Base-by-base conservation (phyloP, 2,888 invertebrate species). In the Lepidochrysops patricia region DNA sequence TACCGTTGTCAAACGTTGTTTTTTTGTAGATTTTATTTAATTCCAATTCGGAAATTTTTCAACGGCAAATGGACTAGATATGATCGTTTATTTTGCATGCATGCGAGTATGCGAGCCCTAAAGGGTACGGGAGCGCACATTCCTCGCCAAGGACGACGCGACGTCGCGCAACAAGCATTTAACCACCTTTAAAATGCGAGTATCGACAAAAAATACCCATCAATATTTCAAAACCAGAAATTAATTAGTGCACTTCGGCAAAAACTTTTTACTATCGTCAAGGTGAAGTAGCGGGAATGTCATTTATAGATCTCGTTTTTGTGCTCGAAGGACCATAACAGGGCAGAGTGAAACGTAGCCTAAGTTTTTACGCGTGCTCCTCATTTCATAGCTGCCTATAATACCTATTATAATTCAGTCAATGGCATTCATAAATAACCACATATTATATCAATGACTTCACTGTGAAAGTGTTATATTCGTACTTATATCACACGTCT, bases 61-160 rank as follows among this genome's bases (percentile, higher is more conserved):
- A 29, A 29, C 1, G 19, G 19, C 29, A 54, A 32, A 29, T 54
- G 19, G 19, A 19, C 29, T 27, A 7, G 54, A 54, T 29, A 15
- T 15, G 29, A 48, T 25, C 48, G 48, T 0, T 6, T 12, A 25
- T 23, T 49, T 49, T 19, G 1, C 54, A 19, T 13, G 27, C 9
- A 52, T 32, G 9, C 32, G 29, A 15, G 27, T 4, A 52, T 32
- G 9, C 32, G 29, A 15, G 65, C 61, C 61, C 61, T 29, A 19
- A 15, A 54, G 61, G 65, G 66, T 64, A 61, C 61, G 62, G 60
- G 65, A 68, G 69, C 71, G 73, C 72, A 69, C 78, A 80, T 79
- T 79, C 78, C 68, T 66, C 68, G 72, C 73, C 76, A 74, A 73
- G 74, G 74, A 74, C 76, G 68, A 70, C 71, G n/a, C n/a, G n/a